Evolutionary conservation across 2,113 vertebrate genomes (phyloP).

Genomic region (Corythoichthys haematopterus): DNA sequence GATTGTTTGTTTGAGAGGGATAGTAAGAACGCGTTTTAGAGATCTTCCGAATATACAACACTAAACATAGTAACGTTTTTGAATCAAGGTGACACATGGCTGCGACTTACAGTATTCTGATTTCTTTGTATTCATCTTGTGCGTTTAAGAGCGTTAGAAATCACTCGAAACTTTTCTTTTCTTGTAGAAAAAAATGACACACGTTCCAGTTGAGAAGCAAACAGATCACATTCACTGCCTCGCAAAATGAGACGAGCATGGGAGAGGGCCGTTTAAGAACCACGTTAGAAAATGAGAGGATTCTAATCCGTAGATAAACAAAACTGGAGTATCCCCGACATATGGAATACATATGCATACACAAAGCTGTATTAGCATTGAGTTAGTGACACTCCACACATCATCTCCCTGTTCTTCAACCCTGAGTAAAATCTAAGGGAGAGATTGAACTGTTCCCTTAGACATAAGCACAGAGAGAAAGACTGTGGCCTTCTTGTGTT

Average conservation of each 20-base stretch:
- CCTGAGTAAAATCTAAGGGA: slow-evolving; percentile 78
- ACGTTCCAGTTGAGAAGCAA: slow-evolving; percentile 23
- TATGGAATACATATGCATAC: slow-evolving; percentile 33
- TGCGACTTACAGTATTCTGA: slow-evolving; percentile 27
- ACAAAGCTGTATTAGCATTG: slow-evolving; percentile 35
- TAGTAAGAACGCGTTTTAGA: slow-evolving; percentile 24
- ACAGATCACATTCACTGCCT: slow-evolving; percentile 31
- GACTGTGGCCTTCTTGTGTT: slow-evolving; percentile 41
- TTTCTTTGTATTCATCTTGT: slow-evolving; percentile 45
- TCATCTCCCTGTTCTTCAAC: slow-evolving; percentile 72
- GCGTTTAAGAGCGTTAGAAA: slow-evolving; percentile 51
- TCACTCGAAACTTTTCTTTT: slow-evolving; percentile 17
- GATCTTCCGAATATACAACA: slow-evolving; percentile 39
- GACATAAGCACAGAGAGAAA: slow-evolving; percentile 66
- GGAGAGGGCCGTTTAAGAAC: slow-evolving; percentile 19
- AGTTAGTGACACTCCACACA: slow-evolving; percentile 43
- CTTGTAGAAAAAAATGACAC: slow-evolving; percentile 44
- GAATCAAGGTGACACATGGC: slow-evolving; percentile 15
- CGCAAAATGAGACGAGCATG: slow-evolving; percentile 12
- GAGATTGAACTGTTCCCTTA: slow-evolving; percentile 66
- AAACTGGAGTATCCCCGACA: slow-evolving; percentile 28
- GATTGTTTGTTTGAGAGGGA: slow-evolving; percentile 36
- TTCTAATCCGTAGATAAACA: slow-evolving; percentile 23
- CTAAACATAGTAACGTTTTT: slow-evolving; percentile 18
- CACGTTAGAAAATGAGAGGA: slow-evolving; percentile 19